Percentiles rank a stretch among this genome's conserved stretches.
Conservation (phyloP, 2,888 invertebrate genomes). For the Deilephila porcellus region DNA sequence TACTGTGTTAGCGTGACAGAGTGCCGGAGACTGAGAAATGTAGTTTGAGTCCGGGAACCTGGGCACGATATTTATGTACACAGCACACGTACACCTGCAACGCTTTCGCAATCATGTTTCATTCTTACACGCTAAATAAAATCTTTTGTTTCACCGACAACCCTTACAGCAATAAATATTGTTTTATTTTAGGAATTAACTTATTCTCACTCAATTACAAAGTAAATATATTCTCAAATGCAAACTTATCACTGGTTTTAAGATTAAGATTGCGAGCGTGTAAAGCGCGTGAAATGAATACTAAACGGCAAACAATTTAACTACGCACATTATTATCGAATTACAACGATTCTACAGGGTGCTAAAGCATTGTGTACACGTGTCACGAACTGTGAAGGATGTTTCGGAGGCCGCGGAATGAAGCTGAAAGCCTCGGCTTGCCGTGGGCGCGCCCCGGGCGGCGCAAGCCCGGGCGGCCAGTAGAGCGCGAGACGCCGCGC, state of each 20-base stretch:
- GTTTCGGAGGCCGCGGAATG: slow-evolving; percentile 30
- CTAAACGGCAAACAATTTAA: slow-evolving; percentile 8
- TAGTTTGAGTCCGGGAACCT: neutral
- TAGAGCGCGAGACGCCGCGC: slow-evolving; percentile 61
- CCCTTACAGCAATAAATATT: neutral
- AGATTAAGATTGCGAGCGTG: neutral
- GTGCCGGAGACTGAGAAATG: neutral
- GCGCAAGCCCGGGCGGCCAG: slow-evolving; percentile 56
- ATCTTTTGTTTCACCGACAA: neutral
- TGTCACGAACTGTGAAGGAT: slow-evolving; percentile 34
- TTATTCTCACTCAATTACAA: neutral
- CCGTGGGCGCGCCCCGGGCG: slow-evolving; percentile 43
- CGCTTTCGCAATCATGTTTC: neutral
- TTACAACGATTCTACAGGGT: slow-evolving; percentile 16
- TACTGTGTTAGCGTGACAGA: slow-evolving; percentile 5
- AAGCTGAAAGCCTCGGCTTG: slow-evolving; percentile 39
- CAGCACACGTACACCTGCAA: neutral
- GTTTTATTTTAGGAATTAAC: neutral
- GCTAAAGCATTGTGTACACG: slow-evolving; percentile 29
- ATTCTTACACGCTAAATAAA: neutral
- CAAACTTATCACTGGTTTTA: neutral
- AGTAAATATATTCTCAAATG: neutral
- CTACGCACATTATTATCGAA: slow-evolving; percentile 17
- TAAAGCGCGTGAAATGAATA: slow-evolving; percentile 4
- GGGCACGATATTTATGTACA: neutral